Evolutionary conservation across 2,797 vertebrate species (phyloP).

Genomic region (Natrix natrix): DNA sequence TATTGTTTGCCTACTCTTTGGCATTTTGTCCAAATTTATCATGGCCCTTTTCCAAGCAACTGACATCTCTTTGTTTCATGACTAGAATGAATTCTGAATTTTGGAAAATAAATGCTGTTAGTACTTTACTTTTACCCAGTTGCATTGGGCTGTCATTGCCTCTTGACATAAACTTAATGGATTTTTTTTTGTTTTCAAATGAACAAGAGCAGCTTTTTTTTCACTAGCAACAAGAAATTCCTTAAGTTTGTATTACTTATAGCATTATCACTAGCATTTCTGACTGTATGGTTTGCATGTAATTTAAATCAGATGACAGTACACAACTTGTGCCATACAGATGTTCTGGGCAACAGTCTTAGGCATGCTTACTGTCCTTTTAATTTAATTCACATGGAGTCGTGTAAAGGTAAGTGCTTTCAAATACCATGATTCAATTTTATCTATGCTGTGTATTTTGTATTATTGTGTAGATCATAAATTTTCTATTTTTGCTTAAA

Average conservation of each 20-base stretch:
- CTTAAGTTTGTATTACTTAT: neutral
- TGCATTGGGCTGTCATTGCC: neutral
- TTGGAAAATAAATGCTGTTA: neutral
- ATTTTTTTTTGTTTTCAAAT: neutral
- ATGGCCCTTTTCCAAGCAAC: neutral
- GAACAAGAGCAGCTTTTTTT: neutral
- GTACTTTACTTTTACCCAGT: neutral
- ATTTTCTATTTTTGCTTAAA: neutral
- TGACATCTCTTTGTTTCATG: neutral
- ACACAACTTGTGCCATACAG: neutral
- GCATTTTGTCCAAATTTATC: neutral
- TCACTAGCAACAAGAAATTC: neutral
- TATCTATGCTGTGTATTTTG: neutral
- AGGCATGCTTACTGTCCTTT: neutral
- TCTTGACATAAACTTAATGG: neutral
- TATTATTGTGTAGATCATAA: neutral
- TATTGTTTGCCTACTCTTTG: neutral
- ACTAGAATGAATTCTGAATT: neutral
- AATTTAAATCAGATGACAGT: neutral
- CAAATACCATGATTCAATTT: neutral
- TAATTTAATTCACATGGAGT: neutral
- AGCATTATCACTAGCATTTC: neutral
- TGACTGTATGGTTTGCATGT: neutral
- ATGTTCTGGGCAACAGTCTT: neutral
- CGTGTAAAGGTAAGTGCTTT: neutral